phyloP scores from a whole-genome alignment of 2,113 vertebrate species.

The Glareola pratincola region DNA sequence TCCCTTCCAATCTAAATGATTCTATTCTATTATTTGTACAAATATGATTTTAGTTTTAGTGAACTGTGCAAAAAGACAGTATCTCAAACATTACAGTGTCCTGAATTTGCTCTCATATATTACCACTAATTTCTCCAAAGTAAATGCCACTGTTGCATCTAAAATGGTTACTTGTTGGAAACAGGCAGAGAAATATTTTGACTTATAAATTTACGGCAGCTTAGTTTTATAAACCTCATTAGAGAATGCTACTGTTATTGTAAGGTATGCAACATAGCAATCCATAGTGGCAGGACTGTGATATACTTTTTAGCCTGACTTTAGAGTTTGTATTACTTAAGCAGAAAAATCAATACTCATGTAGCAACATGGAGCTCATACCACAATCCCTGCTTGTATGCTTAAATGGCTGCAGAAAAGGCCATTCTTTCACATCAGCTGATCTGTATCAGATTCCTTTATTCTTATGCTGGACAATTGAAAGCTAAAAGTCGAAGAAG shows the following conservation, averaged over 20 bases:
- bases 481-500: neutral
- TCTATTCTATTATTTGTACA: neutral
- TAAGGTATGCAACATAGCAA: neutral
- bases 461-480: neutral
- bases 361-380: neutral
- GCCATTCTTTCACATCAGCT: neutral
- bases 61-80: neutral
- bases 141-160: neutral
- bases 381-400: neutral
- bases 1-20: neutral
- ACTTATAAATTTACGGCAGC: neutral
- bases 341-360: neutral
- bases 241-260: neutral
- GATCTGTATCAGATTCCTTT: neutral
- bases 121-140: neutral
- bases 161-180: neutral
- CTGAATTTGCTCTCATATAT: neutral
- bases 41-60: neutral
- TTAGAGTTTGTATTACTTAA: neutral
- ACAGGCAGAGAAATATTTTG: neutral
- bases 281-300: neutral
- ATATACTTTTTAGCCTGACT: neutral
- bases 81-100: neutral
- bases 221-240: neutral
- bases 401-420: neutral